Evolutionary conservation across 2,888 invertebrate species (phyloP), one percentile per base, ranked within the genome.

Genomic region (Rhagonycha lutea): DNA sequence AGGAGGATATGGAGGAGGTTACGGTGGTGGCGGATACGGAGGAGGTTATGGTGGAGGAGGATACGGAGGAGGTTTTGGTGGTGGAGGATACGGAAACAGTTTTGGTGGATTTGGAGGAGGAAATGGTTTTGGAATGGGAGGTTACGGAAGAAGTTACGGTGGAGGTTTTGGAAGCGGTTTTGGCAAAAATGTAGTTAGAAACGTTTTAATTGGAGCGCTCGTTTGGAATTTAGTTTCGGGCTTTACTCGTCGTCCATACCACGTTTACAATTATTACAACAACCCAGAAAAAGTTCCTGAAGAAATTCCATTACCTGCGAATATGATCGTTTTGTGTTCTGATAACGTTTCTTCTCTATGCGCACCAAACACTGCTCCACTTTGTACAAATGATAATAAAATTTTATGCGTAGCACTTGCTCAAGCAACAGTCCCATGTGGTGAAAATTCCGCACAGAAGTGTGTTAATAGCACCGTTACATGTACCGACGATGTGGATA

Each of bases 261-360:
- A 83, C 14, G 86, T 87, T 3, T 85, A 86, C 75, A 86, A 87
- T 77, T 84, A 86, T 72, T 85, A 87, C 79, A 86, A 86, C 73
- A 82, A 83, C 74, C 85, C 85, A 0, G 81, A 84, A 29, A 80
- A 82, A 61, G 81, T 81, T 4, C 81, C 83, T 12, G 73, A 79
- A 69, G 82, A 85, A 73, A 85, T 87, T 5, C 78, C 82, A 73
- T 76, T 87, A 68, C 86, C 86, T 3, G 79, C 85, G 2, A 86
- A 86, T 73, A 74, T 83, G 7, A 80, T 87, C 14, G 84, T 83
- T 2, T 76, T 85, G 61, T 87, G 87, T 73, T 82, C 85, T 69
- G 85, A 85, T 75, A 86, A 86, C 75, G 82, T 82, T 0, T 84
- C 84, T 1, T 70, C 79, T n/a, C 76, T 86, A 61, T 87, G 87